Evolutionary conservation across 2,888 invertebrate genomes (phyloP).

Genomic region (Nemotelus pantherinus): DNA sequence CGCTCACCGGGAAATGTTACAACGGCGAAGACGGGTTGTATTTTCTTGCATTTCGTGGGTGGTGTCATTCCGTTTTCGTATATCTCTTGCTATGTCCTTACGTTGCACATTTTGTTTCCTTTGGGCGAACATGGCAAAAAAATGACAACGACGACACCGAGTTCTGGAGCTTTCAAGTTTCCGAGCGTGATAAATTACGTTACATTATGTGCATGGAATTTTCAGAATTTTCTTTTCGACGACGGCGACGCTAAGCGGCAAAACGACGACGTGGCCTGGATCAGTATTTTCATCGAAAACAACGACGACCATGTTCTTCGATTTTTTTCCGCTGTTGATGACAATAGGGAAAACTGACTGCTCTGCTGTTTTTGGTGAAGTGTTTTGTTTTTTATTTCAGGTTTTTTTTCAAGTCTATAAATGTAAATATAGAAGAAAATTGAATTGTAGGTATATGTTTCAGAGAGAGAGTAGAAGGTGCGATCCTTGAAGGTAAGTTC

Average conservation of each 20-base stretch:
- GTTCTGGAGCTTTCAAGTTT: slow-evolving; percentile 49
- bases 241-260: slow-evolving; percentile 13
- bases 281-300: slow-evolving; percentile 36
- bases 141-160: slow-evolving; percentile 47
- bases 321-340: background rate
- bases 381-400: background rate
- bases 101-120: slow-evolving; percentile 51
- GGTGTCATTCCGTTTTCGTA: slow-evolving; percentile 41
- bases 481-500: too few species aligned
- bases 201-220: slow-evolving; percentile 51
- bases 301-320: slow-evolving; percentile 5
- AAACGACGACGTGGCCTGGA: slow-evolving; percentile 28
- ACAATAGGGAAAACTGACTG: slow-evolving; percentile 1
- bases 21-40: background rate
- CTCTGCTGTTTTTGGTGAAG: background rate
- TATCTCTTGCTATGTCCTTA: slow-evolving; percentile 49
- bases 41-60: slow-evolving; percentile 36
- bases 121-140: slow-evolving; percentile 44
- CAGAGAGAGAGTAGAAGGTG: too few species aligned
- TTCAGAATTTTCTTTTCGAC: slow-evolving; percentile 46
- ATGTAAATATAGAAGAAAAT: background rate
- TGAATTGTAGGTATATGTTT: background rate
- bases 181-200: slow-evolving; percentile 52
- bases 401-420: too few species aligned
- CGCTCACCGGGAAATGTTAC: background rate